A percentile compares a stretch with the other conserved stretches of the same genome.
Conservation (phyloP, 1,140 invertebrate genomes). For the Bombus terrestris region DNA sequence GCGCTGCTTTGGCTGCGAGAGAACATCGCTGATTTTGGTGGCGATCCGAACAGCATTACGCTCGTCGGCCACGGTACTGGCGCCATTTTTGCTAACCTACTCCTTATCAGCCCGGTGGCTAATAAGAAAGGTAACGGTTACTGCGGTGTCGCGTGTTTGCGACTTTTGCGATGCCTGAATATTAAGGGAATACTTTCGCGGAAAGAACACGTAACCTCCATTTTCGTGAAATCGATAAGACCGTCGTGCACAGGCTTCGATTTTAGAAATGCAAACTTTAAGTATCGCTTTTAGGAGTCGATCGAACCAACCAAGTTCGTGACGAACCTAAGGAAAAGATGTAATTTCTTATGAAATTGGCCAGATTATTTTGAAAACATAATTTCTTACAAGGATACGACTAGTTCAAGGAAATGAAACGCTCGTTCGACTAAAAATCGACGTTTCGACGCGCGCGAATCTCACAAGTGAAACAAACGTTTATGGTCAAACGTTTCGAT, state of each 20-base stretch:
- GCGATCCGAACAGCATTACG: slow-evolving; percentile 92
- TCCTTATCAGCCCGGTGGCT: slow-evolving; percentile 93
- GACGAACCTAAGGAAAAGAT: not conserved
- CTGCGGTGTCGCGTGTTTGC: slow-evolving; percentile 34
- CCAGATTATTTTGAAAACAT: not conserved
- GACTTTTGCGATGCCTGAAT: slow-evolving; percentile 38
- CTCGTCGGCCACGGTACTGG: slow-evolving; percentile 97
- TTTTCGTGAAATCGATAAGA: slow-evolving; percentile 25
- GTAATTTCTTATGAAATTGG: not conserved
- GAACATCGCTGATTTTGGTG: slow-evolving; percentile 93
- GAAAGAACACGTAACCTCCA: slow-evolving; percentile 13
- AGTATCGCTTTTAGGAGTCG: not conserved
- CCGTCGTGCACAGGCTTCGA: not conserved
- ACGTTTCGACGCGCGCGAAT: no score
- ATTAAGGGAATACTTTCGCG: slow-evolving; percentile 31
- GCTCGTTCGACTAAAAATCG: not conserved
- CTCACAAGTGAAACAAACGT: not conserved
- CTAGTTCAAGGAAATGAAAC: not conserved
- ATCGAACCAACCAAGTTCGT: not conserved
- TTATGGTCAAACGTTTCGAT: not conserved
- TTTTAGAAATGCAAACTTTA: slow-evolving; percentile 4
- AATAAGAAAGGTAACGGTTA: slow-evolving; percentile 83
- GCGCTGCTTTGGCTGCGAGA: slow-evolving; percentile 94
- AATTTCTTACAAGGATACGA: not conserved
- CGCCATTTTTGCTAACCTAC: slow-evolving; percentile 94